Base-by-base conservation (phyloP, 2,797 vertebrate species). In the Pelobates cultripes region DNA sequence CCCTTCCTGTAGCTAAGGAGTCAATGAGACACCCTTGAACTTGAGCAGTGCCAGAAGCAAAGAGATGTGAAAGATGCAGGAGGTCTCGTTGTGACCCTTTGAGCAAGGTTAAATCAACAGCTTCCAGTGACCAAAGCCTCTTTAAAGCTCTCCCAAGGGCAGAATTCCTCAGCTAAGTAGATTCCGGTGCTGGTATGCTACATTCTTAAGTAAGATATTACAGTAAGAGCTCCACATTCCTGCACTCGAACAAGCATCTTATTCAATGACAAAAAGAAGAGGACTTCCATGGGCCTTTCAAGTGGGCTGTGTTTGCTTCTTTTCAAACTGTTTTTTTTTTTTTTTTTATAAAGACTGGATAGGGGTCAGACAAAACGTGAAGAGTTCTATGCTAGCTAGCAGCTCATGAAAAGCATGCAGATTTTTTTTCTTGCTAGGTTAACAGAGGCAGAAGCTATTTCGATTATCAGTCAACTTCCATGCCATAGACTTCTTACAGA, bases 151-250 rank as follows among this genome's bases (percentile, higher is more conserved):
- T 73, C 73, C 71, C 43, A 71, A 72, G 45, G 71, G 14, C 45
- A 55, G 73, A 44, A 79, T 79, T 84, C 82, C 77, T 70, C n/a
- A 17, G 42, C 13, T 79, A 78, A 68, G 75, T 83, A 73, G 70
- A 77, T 73, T 64, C 43, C 7, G 1, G n/a, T 4, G 72, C 77
- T 47, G 72, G 53, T 64, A 71, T 70, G 63, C 57, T 28, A 63
- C 73, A 84, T 83, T 83, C 81, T 71, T 51, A 15, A 40, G 68
- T 51, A 43, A 81, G 68, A 66, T 42, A 41, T 76, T 83, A 73
- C 68, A 63, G 68, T 17, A 66, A 13, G 53, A 63, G 15, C 51
- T 28, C 42, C 12, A 13, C 66, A 83, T 78, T 83, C 75, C 76
- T 51, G 17, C 1, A 51, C 43, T 70, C 9, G 4, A 72, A 75